Percentiles rank a stretch among this genome's conserved stretches.
Conservation (phyloP, 2,797 vertebrate genomes). For the Schizothorax lantsangensis region DNA sequence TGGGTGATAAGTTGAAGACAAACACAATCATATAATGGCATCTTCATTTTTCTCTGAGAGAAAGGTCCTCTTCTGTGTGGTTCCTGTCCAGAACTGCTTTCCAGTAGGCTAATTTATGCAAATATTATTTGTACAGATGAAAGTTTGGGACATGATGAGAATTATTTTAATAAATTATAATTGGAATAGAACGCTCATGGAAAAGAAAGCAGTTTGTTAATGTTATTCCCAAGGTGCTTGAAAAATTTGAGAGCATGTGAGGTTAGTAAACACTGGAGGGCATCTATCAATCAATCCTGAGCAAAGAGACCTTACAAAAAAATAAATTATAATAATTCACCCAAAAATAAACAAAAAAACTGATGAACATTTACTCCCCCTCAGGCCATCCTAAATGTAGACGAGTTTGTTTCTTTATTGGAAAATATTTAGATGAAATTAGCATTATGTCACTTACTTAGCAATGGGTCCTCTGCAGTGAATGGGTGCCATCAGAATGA, state of each 20-base stretch:
- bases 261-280: neutral
- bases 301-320: conserved; percentile 6
- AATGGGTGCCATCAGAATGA: neutral
- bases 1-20: conserved; percentile 4
- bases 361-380: neutral
- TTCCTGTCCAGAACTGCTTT: neutral
- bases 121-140: conserved; percentile 34
- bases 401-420: neutral
- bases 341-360: neutral
- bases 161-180: conserved; percentile 17
- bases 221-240: conserved; percentile 4
- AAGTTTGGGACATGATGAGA: conserved; percentile 1
- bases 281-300: conserved; percentile 8
- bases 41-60: neutral
- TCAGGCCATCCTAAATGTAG: neutral
- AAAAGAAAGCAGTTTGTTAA: conserved; percentile 25
- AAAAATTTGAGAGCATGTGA: neutral
- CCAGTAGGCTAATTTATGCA: conserved; percentile 7
- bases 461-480: neutral
- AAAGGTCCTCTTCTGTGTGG: neutral
- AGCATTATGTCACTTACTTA: neutral
- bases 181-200: conserved; percentile 5
- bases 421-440: neutral
- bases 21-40: neutral
- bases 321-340: neutral